Evolutionary conservation across 2,797 vertebrate species (phyloP), one percentile per base, ranked within the genome.

Genomic region (Sebastes kiyomatsui): DNA sequence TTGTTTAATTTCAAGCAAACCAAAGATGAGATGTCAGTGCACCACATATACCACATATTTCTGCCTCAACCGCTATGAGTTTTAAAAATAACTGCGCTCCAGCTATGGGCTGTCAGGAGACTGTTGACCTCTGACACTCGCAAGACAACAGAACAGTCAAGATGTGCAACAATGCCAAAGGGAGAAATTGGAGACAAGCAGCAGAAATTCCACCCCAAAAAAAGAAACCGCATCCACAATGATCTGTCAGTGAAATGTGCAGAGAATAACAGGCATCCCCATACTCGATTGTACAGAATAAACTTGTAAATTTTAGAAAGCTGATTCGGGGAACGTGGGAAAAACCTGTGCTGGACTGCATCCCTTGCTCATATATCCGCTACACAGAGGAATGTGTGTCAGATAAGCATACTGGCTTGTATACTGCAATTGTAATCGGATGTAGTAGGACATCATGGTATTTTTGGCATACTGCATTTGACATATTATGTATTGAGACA

Each of bases 121-220:
- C 70, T 46, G 16, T 22, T 90, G 87, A 93, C 90, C 85, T 87
- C 60, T 84, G 66, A 81, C 84, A 61, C 70, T 80, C 71, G 42
- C 16, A 67, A 69, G 67, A 89, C 74, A 82, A 80, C 77, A 82
- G 32, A 86, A 75, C 14, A 74, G 71, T 72, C 23, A 16, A 69
- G 87, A 75, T 46, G 46, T 32, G 64, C 38, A 85, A 77, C 67
- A 80, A 75, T 67, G 75, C 84, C 85, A 77, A 54, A 77, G 79
- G 82, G 69, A 82, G 81, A 87, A 82, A 88, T 74, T 30, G 67
- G 70, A 90, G 67, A 79, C 66, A 76, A 80, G 69, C 14, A 60
- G 33, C 54, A 75, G 75, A 80, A 86, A 87, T 72, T 88, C 72
- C 71, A 75, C 55, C 18, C 16, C 0, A 28, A 69, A 71, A 67